These are phyloP conservation scores for Calosoma granatense DNA, from an alignment of 1,140 invertebrate genomes.

Conservation along the genomic window DNA sequence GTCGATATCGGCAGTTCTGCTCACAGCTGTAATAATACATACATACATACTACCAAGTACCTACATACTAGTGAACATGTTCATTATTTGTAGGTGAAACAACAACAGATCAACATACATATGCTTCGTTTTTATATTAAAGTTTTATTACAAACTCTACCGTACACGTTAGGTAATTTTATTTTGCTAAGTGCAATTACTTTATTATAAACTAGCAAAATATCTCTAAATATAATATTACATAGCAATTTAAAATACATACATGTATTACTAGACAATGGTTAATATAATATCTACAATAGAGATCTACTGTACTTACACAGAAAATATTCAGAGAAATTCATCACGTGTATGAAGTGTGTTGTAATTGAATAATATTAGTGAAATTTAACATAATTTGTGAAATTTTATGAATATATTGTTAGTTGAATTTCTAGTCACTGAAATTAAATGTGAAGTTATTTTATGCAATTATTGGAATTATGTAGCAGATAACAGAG, in stretches of 20 bases:
- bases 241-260: not conserved
- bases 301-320: conserved; percentile 3
- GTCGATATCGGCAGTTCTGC: not conserved
- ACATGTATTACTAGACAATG: not conserved
- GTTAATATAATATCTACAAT: conserved; percentile 1
- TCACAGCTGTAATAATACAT: not conserved
- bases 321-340: not conserved
- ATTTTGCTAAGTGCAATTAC: conserved; percentile 4
- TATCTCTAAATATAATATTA: not conserved
- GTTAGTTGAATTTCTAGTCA: conserved; percentile 2
- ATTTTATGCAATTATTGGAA: not conserved
- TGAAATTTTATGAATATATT: conserved; percentile 8
- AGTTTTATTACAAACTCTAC: not conserved
- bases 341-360: not conserved
- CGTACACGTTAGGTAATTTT: not conserved
- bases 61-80: too few relatives aligned
- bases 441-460: not conserved
- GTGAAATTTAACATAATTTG: conserved; percentile 1
- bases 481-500: not conserved
- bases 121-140: conserved; percentile 4
- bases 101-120: too few relatives aligned
- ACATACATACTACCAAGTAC: not conserved
- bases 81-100: too few relatives aligned
- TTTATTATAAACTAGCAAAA: not conserved
- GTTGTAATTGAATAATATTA: not conserved